A percentile compares a stretch with the other conserved stretches of the same genome.
These are phyloP conservation scores for Drosophila lutescens DNA, from an alignment of 2,888 invertebrate species.

Conservation along the genomic window DNA sequence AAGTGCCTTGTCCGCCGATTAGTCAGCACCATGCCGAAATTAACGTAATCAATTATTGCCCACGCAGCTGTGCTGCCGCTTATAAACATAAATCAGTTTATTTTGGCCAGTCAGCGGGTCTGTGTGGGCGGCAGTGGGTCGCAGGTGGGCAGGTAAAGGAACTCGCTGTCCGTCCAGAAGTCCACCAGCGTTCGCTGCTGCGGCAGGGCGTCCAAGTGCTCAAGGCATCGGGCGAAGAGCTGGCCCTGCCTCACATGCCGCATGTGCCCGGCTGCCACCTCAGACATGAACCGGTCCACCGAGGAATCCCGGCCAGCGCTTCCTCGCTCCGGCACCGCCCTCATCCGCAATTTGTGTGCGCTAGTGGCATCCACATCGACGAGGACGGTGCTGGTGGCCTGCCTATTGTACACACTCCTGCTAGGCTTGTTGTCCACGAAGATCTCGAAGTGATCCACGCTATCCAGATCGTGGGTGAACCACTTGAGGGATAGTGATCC, in stretches of 20 bases:
- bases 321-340: constrained; percentile 19
- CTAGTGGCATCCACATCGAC: constrained; percentile 50
- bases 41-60: constrained; percentile 32
- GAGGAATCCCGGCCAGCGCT: background rate
- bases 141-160: constrained; percentile 53
- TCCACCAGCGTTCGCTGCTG: constrained; percentile 46
- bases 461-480: constrained; percentile 56
- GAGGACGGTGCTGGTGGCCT: constrained; percentile 38
- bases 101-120: constrained; percentile 5
- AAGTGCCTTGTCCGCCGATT: constrained; percentile 21
- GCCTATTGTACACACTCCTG: constrained; percentile 52
- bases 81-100: constrained; percentile 3
- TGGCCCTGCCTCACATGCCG: constrained; percentile 27
- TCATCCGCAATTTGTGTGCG: constrained; percentile 28
- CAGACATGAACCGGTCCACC: constrained; percentile 24
- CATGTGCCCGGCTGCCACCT: constrained; percentile 28
- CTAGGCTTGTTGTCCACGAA: constrained; percentile 41
- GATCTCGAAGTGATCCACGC: constrained; percentile 56
- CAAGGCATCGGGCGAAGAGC: constrained; percentile 38
- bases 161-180: constrained; percentile 64
- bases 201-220: constrained; percentile 19
- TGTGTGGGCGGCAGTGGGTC: background rate
- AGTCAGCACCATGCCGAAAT: constrained; percentile 22
- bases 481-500: constrained; percentile 51
- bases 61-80: background rate